Conservation (phyloP, 2,113 vertebrate genomes). For the Ptilonorhynchus violaceus region DNA sequence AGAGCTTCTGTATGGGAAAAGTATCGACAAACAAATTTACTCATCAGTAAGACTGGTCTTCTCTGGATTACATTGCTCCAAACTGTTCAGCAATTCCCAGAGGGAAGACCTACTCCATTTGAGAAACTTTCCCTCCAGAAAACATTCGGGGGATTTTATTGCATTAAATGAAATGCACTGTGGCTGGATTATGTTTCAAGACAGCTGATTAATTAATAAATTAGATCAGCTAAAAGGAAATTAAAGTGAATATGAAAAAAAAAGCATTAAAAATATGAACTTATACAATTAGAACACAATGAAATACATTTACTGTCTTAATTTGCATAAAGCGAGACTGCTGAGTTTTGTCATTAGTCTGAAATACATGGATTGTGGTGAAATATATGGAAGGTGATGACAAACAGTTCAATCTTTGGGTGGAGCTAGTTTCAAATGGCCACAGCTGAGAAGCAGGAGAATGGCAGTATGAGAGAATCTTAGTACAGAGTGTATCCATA, state of each 20-base stretch:
- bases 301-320: not conserved
- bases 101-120: slow-evolving; percentile 6
- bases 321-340: not conserved
- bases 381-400: not conserved
- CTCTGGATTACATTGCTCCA: slow-evolving; percentile 10
- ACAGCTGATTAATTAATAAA: slow-evolving; percentile 58
- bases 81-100: slow-evolving; percentile 12
- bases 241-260: not conserved
- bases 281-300: slow-evolving; percentile 27
- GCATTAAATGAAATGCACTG: slow-evolving; percentile 33
- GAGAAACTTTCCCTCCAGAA: slow-evolving; percentile 48
- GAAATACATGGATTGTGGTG: not conserved
- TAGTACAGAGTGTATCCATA: not conserved
- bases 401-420: not conserved
- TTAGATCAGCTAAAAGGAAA: slow-evolving; percentile 15
- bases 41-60: not conserved
- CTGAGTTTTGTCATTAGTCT: not conserved
- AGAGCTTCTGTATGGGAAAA: not conserved
- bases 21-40: not conserved
- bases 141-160: slow-evolving; percentile 45
- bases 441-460: not conserved
- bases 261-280: not conserved
- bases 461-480: not conserved
- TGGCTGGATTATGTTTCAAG: slow-evolving; percentile 37
- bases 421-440: not conserved